Conservation (phyloP, 2,797 vertebrate species). For the Halcyon leucocephala region DNA sequence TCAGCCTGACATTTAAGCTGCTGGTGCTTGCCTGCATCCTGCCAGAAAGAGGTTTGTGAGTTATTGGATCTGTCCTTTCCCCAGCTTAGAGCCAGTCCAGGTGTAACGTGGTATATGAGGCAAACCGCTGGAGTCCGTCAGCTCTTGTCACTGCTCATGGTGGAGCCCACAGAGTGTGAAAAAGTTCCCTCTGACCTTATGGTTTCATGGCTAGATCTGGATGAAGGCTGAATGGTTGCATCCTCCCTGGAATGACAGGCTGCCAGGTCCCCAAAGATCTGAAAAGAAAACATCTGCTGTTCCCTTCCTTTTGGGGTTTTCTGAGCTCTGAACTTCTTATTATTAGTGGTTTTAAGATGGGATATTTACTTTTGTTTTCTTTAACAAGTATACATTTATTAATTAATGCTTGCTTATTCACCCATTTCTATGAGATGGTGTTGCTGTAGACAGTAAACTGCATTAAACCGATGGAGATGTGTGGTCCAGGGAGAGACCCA, state of each 20-base stretch:
- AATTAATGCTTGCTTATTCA: background rate
- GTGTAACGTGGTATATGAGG: background rate
- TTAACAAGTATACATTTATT: background rate
- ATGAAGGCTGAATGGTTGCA: background rate
- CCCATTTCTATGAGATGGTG: background rate
- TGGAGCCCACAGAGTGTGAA: background rate
- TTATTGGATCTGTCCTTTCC: background rate
- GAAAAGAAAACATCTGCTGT: background rate
- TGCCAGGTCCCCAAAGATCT: background rate
- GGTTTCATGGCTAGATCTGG: background rate
- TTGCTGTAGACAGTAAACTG: background rate
- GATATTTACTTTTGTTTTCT: background rate
- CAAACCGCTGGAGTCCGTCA: background rate
- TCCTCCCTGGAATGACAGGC: fast-evolving
- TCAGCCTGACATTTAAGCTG: background rate
- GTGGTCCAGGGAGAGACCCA: background rate
- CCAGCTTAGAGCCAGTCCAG: background rate
- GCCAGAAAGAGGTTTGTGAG: background rate
- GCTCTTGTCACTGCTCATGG: background rate
- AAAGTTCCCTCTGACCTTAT: background rate
- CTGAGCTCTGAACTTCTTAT: background rate
- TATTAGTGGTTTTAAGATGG: background rate
- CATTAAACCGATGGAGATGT: background rate
- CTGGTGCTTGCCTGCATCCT: background rate
- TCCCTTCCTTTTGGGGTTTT: background rate